Base-by-base conservation (phyloP, 92 coral and sea anemone genomes). In the Desmophyllum pertusum region DNA sequence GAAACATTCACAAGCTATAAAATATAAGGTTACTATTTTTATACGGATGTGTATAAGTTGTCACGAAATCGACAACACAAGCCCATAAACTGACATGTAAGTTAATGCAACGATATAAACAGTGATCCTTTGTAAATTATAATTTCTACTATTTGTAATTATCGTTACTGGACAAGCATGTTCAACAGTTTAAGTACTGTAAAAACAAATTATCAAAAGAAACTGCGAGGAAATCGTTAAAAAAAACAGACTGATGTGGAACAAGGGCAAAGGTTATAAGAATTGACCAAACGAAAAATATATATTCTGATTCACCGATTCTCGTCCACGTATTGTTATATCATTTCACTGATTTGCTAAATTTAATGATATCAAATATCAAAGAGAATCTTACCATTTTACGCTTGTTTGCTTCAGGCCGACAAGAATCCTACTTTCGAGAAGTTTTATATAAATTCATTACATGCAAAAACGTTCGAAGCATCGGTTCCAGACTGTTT, bases 301-400 rank as follows among this genome's bases (percentile, higher is more conserved):
- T 36, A 1, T 21, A 10, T 38, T 67, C 3, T 10, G 2, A 11
- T n/a, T 27, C 13, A 67, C 27, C 45, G 25, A 37, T 6, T 10
- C 9, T 33, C n/a, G 73, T 1, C 45, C 6, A 4, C 11, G 3
- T 17, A 4, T 11, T 19, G 17, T 3, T 17, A 1, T 5, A 67
- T 36, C 42, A 67, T 33, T n/a, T n/a, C n/a, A n/a, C n/a, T n/a
- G n/a, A n/a, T n/a, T 67, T 66, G 71, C 40, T 36, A 15, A 66
- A 33, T 66, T 66, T 66, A 35, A 31, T 48, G 25, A 40, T 70
- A 19, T 74, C 78, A 30, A 21, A 74, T 17, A 15, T 27, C 37
- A 50, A 17, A 30, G 9, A 15, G 23, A 48, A 48, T 10, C 57
- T 74, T 74, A 74, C 78, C 78, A 74, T 74, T 74, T 48, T 74